phyloP scores from a whole-genome alignment of 2,888 invertebrate genomes.

The Parapristionchus giblindavisi region DNA sequence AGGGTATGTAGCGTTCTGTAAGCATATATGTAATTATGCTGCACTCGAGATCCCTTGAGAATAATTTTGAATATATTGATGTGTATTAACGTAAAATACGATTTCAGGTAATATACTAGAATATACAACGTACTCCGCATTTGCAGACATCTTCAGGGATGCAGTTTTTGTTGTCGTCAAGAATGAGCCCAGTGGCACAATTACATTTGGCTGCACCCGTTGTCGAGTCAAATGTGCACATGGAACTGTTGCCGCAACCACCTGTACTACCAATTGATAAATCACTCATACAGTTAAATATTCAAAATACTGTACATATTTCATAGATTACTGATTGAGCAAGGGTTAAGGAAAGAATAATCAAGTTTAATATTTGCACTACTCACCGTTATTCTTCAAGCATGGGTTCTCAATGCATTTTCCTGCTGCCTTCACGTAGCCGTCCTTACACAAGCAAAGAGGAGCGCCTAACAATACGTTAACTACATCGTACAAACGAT shows the following conservation, averaged over 20 bases:
- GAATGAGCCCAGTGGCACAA: conserved; percentile 11
- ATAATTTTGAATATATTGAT: no score
- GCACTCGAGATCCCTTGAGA: not conserved
- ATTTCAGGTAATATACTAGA: no score
- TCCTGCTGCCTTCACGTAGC: conserved; percentile 4
- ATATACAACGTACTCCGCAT: conserved; percentile 31
- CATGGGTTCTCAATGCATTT: conserved; percentile 18
- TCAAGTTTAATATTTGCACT: not conserved
- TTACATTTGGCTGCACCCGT: not conserved
- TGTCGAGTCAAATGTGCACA: not conserved
- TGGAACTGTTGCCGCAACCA: not conserved
- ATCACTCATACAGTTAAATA: not conserved
- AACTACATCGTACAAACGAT: no score
- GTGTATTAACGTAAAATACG: no score
- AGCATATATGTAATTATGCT: not conserved
- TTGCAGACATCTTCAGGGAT: conserved; percentile 19
- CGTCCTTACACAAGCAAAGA: conserved; percentile 26
- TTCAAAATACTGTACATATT: not conserved
- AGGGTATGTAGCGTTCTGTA: not conserved
- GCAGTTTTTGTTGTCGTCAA: conserved; percentile 30
- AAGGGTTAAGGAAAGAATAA: not conserved
- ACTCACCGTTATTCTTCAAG: conserved; percentile 8
- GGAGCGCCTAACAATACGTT: not conserved
- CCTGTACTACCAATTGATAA: not conserved
- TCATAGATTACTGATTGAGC: not conserved